Percentiles rank a stretch among this genome's conserved stretches.
These are phyloP conservation scores for Pollenia labialis DNA, from an alignment of 2,888 invertebrate genomes.

Conservation along the genomic window DNA sequence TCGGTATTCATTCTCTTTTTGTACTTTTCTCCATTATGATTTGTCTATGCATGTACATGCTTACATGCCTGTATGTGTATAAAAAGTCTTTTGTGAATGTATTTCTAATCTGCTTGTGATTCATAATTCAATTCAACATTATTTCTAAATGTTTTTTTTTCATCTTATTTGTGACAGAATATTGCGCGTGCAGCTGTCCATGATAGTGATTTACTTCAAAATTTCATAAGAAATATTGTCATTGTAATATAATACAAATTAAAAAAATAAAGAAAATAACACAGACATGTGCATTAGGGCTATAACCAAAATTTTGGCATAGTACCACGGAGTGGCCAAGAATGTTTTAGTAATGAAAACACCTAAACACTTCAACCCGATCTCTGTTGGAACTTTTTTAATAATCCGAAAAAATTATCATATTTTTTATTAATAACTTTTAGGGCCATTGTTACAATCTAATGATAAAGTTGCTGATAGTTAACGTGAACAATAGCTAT, in stretches of 20 bases:
- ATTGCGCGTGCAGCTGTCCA: conserved; percentile 44
- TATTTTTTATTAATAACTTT: too few species aligned
- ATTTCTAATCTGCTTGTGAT: conserved; percentile 60
- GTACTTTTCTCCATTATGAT: neutral
- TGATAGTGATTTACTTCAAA: conserved; percentile 59
- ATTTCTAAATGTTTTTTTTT: neutral
- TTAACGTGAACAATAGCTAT: too few species aligned
- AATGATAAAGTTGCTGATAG: too few species aligned
- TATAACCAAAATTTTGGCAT: too few species aligned
- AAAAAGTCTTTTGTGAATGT: conserved; percentile 36
- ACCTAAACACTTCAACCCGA: too few species aligned
- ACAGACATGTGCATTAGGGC: conserved; percentile 5
- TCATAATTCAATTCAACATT: conserved; percentile 65
- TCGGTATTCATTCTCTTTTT: conserved; percentile 27
- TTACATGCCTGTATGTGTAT: neutral
- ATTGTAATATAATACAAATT: conserved; percentile 44
- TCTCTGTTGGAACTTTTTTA: too few species aligned
- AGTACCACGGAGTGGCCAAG: too few species aligned
- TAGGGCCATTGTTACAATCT: too few species aligned
- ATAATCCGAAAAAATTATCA: too few species aligned
- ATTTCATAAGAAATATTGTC: conserved; percentile 55
- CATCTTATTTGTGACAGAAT: conserved; percentile 33
- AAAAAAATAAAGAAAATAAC: neutral
- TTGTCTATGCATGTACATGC: neutral
- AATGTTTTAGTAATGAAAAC: too few species aligned